Evolutionary conservation across 1,140 invertebrate species (phyloP), one percentile per base, ranked within the genome.

Genomic region (Anastrepha ludens): DNA sequence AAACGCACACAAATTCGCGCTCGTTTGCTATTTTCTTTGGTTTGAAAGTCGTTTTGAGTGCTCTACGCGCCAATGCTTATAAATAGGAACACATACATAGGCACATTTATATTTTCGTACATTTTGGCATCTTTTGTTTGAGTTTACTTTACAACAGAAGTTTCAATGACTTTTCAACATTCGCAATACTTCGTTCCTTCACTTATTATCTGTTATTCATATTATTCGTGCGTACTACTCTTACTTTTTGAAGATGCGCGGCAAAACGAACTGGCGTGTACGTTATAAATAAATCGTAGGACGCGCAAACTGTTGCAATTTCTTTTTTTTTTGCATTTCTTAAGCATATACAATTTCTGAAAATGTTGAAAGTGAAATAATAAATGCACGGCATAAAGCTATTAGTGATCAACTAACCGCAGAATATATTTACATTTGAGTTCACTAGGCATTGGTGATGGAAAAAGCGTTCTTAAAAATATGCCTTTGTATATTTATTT

Each of bases 101-200:
- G n/a, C 9, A 47, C 39, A 47, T 47, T 17, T 47, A 74, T 1
- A 7, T 74, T 74, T 41, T 39, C 44, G 29, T 7, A 17, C 44
- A 8, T 47, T 74, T 74, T 74, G 39, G 17, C 67, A 74, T 44
- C 67, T 74, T 81, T 81, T 55, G 9, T 81, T 58, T 81, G 17
- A 0, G n/a, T 81, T 55, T 81, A 20, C 47, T 6, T 11, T 17
- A 1, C 29, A 47, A 29, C 74, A 44, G 74, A 81, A 81, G 74
- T 81, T 81, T 81, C 74, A 81, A 81, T 81, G 74, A 81, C 74
- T 81, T 29, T 81, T 81, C 74, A 15, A 29, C 47, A 55, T 81
- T 55, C 47, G 44, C 74, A 55, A 9, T 20, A n/a, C 17, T 20
- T 55, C 47, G 8, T 29, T 11, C 11, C 47, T 17, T 55, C 55